Evolutionary conservation across 1,140 invertebrate genomes (phyloP).

Genomic region (Maniola jurtina): DNA sequence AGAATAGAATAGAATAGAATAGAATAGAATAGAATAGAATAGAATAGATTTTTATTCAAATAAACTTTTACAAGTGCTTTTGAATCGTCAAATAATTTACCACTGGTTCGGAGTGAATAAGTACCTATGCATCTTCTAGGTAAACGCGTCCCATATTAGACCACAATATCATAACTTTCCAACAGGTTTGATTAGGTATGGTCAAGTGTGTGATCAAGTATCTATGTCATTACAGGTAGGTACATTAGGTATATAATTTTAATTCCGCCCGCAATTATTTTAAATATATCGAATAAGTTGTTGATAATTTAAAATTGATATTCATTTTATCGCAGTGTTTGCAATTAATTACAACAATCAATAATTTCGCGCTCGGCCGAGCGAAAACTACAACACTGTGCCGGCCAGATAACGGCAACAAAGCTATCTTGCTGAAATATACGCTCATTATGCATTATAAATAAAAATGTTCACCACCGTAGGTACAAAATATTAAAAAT

Average conservation of each 20-base stretch:
- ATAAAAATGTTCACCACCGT: constrained; percentile 11
- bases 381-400: constrained; percentile 66
- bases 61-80: too few species aligned
- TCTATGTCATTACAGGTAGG: background rate
- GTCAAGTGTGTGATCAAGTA: too few species aligned
- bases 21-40: too few species aligned
- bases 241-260: background rate
- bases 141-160: too few species aligned
- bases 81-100: too few species aligned
- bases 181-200: too few species aligned
- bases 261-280: too few species aligned
- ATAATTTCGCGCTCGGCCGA: constrained; percentile 68
- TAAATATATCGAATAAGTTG: constrained; percentile 3
- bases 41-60: too few species aligned
- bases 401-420: constrained; percentile 49
- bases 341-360: constrained; percentile 75
- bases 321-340: constrained; percentile 65
- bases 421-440: constrained; percentile 42
- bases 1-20: too few species aligned
- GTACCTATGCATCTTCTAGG: too few species aligned
- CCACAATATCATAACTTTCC: too few species aligned
- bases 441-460: constrained; percentile 34
- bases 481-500: constrained; percentile 7
- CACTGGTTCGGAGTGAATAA: too few species aligned
- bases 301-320: constrained; percentile 45